Evolutionary conservation across 1,140 invertebrate genomes (phyloP).

Genomic region (Hylyphantes graminicola): DNA sequence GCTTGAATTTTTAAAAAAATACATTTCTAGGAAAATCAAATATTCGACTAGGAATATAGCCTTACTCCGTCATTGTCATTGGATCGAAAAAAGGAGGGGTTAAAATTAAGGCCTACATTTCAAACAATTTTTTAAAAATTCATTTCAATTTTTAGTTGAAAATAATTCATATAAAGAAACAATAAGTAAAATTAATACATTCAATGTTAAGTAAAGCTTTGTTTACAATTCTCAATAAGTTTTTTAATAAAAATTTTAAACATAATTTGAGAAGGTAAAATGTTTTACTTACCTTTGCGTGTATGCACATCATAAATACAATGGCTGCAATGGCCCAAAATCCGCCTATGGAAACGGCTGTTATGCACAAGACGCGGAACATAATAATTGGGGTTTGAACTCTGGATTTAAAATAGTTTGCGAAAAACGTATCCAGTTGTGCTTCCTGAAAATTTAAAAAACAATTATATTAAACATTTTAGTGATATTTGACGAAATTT

Average conservation of each 20-base stretch:
- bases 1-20: too few species aligned
- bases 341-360: background rate
- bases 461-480: background rate
- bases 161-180: too few species aligned
- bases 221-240: background rate
- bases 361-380: constrained; percentile 26
- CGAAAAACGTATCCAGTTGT: constrained; percentile 42
- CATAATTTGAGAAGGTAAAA: background rate
- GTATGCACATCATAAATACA: constrained; percentile 21
- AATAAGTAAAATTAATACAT: too few species aligned
- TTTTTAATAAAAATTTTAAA: background rate
- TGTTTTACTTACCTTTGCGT: constrained; percentile 23
- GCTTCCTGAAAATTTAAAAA: constrained; percentile 34
- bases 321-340: constrained; percentile 19
- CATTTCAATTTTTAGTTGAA: too few species aligned
- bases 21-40: too few species aligned
- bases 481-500: too few species aligned
- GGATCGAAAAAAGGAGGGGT: too few species aligned
- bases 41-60: too few species aligned
- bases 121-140: too few species aligned
- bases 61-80: too few species aligned
- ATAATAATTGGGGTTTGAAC: constrained; percentile 33
- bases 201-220: background rate
- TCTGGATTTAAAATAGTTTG: constrained; percentile 47
- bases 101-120: too few species aligned